Evolutionary conservation across 2,113 vertebrate species (phyloP).

Genomic region (Xiphophorus couchianus): DNA sequence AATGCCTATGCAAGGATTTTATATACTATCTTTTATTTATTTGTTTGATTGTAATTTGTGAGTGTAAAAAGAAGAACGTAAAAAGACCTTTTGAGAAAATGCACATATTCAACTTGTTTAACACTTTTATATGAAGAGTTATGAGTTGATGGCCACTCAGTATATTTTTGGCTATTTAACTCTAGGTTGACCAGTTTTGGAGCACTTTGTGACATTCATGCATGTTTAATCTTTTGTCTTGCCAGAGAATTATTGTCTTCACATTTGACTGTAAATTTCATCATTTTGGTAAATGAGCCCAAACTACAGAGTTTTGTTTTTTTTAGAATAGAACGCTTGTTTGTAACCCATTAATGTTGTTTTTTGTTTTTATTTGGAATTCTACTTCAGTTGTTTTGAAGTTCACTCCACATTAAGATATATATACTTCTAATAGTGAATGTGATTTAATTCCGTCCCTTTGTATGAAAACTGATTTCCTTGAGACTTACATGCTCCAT

Average conservation of each 20-base stretch:
- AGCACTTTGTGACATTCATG: slow-evolving; percentile 26
- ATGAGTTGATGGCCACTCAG: no score
- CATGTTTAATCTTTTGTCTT: neutral
- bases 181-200: slow-evolving; percentile 10
- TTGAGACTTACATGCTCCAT: neutral
- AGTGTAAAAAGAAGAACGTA: neutral
- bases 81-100: neutral
- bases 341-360: neutral
- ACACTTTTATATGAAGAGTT: no score
- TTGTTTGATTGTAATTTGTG: neutral
- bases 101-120: neutral
- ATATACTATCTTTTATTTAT: neutral
- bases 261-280: neutral
- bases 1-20: neutral
- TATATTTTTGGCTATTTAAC: neutral
- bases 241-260: neutral
- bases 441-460: neutral
- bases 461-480: neutral
- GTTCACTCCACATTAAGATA: slow-evolving; percentile 1
- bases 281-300: neutral
- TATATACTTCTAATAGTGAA: neutral
- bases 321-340: slow-evolving; percentile 1
- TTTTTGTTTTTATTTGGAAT: slow-evolving; percentile 10
- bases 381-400: slow-evolving; percentile 44
- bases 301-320: neutral